Conservation (phyloP, 2,797 vertebrate species). For the Chelidonichthys spinosus region DNA sequence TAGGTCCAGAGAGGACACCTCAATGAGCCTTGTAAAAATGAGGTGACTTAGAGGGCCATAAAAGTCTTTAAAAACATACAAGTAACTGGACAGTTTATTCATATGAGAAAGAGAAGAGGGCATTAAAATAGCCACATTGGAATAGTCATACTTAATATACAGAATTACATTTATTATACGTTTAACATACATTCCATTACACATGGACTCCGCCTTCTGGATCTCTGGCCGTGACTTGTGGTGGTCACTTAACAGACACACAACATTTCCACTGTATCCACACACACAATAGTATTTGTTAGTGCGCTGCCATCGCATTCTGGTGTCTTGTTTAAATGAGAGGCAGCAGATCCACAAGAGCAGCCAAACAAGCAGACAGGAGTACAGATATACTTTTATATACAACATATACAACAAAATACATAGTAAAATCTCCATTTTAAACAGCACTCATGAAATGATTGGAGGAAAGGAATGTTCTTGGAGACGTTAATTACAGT, state of each 20-base stretch:
- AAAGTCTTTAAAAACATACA: no score
- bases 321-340: slow-evolving; percentile 6
- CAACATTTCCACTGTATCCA: not conserved
- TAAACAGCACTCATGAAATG: not conserved
- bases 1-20: not conserved
- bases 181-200: not conserved
- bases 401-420: not conserved
- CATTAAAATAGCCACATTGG: not conserved
- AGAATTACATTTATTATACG: not conserved
- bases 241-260: not conserved
- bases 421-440: not conserved
- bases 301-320: not conserved
- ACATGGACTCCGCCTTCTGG: not conserved
- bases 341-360: not conserved
- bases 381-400: not conserved
- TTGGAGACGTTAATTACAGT: slow-evolving; percentile 4
- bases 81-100: no score
- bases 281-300: not conserved
- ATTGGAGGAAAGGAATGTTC: not conserved
- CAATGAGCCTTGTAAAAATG: not conserved
- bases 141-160: not conserved
- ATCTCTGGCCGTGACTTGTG: not conserved
- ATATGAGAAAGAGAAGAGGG: not conserved
- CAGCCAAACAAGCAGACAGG: slow-evolving; percentile 17
- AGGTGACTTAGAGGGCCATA: not conserved